Evolutionary conservation across 53 echinoderm and acorn worm genomes (phyloP).

Genomic region (Mesocentrotus franciscanus): DNA sequence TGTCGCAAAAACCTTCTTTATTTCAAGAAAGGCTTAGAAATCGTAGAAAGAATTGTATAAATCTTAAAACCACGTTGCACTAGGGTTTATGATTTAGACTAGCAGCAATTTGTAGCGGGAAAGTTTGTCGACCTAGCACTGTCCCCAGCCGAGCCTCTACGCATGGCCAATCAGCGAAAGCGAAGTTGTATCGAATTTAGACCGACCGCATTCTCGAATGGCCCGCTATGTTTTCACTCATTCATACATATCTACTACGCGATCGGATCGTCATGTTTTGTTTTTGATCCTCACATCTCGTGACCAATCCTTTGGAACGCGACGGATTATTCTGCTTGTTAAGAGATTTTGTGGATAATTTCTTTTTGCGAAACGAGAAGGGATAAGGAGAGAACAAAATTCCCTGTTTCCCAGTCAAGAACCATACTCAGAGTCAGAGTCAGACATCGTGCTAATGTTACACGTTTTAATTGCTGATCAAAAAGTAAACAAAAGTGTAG

Average conservation of each 20-base stretch:
- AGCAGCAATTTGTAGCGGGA: background rate
- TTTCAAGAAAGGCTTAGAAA: background rate
- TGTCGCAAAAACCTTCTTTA: background rate
- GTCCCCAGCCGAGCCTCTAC: constrained; percentile 75
- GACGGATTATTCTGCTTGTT: background rate
- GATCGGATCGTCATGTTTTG: background rate
- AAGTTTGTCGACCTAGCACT: constrained; percentile 82
- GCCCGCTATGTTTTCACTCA: background rate
- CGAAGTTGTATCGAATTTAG: background rate
- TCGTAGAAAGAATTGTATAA: background rate
- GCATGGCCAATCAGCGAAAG: constrained; percentile 73
- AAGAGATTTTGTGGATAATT: background rate
- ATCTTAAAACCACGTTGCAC: background rate
- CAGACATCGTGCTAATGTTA: background rate
- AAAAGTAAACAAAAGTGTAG: background rate
- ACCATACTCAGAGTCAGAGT: background rate
- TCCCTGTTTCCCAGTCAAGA: background rate
- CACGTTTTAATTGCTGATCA: background rate
- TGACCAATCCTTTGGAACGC: background rate
- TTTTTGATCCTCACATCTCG: background rate
- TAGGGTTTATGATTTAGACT: constrained; percentile 27
- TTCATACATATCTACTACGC: background rate
- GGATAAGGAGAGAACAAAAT: background rate
- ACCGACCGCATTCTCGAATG: background rate
- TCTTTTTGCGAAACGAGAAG: background rate